These are phyloP conservation scores for Leucophenga varia DNA, from an alignment of 1,140 invertebrate species.

Conservation along the genomic window DNA sequence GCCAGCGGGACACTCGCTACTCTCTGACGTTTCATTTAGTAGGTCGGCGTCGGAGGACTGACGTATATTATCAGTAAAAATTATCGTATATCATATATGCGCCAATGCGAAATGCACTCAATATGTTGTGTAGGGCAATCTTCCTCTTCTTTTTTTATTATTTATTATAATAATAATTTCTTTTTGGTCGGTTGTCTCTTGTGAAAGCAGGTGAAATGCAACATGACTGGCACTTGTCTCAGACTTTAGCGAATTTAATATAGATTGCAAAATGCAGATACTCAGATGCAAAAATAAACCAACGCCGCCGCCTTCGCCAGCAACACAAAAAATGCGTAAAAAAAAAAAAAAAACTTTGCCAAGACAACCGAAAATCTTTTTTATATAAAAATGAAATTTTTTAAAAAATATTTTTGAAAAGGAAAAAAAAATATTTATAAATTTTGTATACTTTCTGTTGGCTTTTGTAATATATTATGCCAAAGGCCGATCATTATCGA, in stretches of 20 bases:
- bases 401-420: constrained; percentile 35
- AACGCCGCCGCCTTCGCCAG: constrained; percentile 7
- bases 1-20: no score
- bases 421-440: no score
- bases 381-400: no score
- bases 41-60: constrained; percentile 19
- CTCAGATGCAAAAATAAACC: constrained; percentile 16
- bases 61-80: constrained; percentile 51
- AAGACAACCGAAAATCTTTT: no score
- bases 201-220: constrained; percentile 55
- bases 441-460: no score
- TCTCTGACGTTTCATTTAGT: no score
- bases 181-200: no score
- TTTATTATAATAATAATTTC: no score
- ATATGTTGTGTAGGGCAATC: constrained; percentile 24
- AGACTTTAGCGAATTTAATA: constrained; percentile 37
- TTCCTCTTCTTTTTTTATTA: no score
- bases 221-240: constrained; percentile 34
- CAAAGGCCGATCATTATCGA: constrained; percentile 55
- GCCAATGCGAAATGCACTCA: constrained; percentile 6
- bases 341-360: not conserved
- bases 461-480: constrained; percentile 30
- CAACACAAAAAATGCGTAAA: not conserved
- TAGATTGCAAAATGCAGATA: constrained; percentile 49
- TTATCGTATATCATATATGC: constrained; percentile 47